Evolutionary conservation across 1,140 invertebrate species (phyloP), one percentile per base, ranked within the genome.

Genomic region (Streblospio benedicti): DNA sequence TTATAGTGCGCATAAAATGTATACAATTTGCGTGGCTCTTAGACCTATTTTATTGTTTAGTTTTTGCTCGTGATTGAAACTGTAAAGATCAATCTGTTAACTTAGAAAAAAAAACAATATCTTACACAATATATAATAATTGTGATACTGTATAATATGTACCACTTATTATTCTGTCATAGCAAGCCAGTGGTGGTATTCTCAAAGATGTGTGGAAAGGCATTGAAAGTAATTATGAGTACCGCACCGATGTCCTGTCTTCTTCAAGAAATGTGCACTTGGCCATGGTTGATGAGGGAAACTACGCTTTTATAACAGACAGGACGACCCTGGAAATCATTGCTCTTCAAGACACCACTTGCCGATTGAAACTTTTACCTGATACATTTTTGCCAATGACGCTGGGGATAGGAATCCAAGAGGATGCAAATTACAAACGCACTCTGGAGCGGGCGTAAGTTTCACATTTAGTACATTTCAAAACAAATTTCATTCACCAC

Each of bases 251-350:
- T 4, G 55, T 69, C 12, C 31, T 70, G 3, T 61, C 59, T 25
- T 23, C 25, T 12, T 23, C 62, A 31, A 53, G 50, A 1, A 41
- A 51, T 25, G 52, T 38, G 1, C 69, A 70, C 47, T 44, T 67
- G 12, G 25, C 41, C 0, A 67, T 61, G 45, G 64, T 70, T 18
- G 35, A 61, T n/a, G 44, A 23, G 23, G 69, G 66, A 3, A 30
- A 55, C 9, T 70, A 70, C 47, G 67, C 63, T 6, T 69, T 58
- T 44, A 62, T 70, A 9, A 65, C 59, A 5, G 69, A 70, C 54
- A 61, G 61, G 41, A 59, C 65, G 6, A 52, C 44, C 12, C 67
- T 67, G 54, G 63, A 62, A 12, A 52, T 62, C 12, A 20, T 30
- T 18, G 27, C 30, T 3, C 23, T 52, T 5, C 30, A 5, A 18